Evolutionary conservation across 2,888 invertebrate species (phyloP).

Genomic region (Alsophila aescularia): DNA sequence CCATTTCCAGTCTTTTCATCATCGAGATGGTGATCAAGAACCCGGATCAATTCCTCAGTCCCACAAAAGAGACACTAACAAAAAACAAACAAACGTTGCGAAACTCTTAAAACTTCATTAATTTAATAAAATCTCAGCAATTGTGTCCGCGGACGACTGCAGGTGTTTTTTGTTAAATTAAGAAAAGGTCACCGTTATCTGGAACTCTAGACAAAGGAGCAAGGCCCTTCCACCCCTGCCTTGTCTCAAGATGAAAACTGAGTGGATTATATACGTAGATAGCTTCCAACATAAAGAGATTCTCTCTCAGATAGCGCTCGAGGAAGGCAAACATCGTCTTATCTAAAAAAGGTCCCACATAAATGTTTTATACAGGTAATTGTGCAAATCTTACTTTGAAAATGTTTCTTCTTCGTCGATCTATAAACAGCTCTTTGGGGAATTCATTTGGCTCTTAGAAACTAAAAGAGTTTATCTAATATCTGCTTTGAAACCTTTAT

Average conservation of each 20-base stretch:
- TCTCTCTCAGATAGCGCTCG: slow-evolving; percentile 9
- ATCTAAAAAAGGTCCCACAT: slow-evolving; percentile 19
- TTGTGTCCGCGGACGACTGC: slow-evolving; percentile 8
- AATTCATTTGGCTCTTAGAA: background rate
- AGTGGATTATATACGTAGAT: slow-evolving; percentile 26
- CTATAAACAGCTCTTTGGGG: background rate
- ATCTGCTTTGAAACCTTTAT: too few relatives aligned
- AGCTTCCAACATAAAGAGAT: slow-evolving; percentile 21
- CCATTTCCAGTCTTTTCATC: background rate
- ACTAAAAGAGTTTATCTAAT: background rate
- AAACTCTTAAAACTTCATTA: slow-evolving; percentile 7
- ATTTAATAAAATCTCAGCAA: slow-evolving; percentile 18
- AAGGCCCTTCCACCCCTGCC: slow-evolving; percentile 6
- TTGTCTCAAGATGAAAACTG: slow-evolving; percentile 19
- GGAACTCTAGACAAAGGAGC: slow-evolving; percentile 12
- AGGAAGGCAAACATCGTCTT: slow-evolving; percentile 15
- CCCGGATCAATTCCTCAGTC: background rate
- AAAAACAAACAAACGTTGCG: slow-evolving; percentile 9
- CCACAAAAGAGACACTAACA: slow-evolving; percentile 12
- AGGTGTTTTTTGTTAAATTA: slow-evolving; percentile 20
- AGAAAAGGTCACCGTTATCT: slow-evolving; percentile 22
- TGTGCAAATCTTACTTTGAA: slow-evolving; percentile 9
- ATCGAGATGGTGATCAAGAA: background rate
- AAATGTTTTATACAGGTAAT: slow-evolving; percentile 22
- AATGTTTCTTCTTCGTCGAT: slow-evolving; percentile 10